Base-by-base conservation (phyloP, 2,888 invertebrate species). In the Aplocera efformata region DNA sequence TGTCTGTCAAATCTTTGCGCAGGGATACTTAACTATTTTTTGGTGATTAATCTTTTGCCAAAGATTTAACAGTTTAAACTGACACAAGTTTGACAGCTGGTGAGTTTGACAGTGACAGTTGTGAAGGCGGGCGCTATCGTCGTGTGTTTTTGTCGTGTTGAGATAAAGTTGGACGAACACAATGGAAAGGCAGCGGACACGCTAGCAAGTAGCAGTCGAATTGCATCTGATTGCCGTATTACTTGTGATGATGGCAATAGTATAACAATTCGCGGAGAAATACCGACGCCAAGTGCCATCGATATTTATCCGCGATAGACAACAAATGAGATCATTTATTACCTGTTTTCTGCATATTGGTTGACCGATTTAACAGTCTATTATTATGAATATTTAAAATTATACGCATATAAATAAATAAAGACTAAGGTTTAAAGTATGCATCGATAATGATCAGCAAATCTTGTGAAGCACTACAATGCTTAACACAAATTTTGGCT, bases 131-230 rank as follows among this genome's bases (percentile, higher is more conserved):
- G 49, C 47, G 50, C 53, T 53, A 34, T 35, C 27, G 23, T 9
- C n/a, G 38, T 35, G 34, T 31, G 26, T 40, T 43, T 34, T 42
- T 23, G 32, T 42, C 40, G 37, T 47, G 25, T 43, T 39, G 39
- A 58, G 57, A 63, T 36, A 68, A 58, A 51, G 61, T 60, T 57
- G 39, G 33, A 37, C 57, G 44, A 63, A 66, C 60, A 67, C 65
- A 68, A 73, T 64, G 55, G 65, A 71, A 76, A 76, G 78, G 63
- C 77, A 79, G 79, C 80, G 79, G 77, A 79, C 79, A 80, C 76
- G 72, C 66, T 61, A 68, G 68, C 66, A 56, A 51, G 54, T 56
- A 57, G 50, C 59, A 53, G 48, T 34, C 32, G 31, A 32, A n/a
- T n/a, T n/a, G n/a, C n/a, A 34, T 34, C 37, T 37, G 32, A 32